These are phyloP conservation scores for Chironomus riparius DNA, from an alignment of 2,888 invertebrate species.

Conservation along the genomic window DNA sequence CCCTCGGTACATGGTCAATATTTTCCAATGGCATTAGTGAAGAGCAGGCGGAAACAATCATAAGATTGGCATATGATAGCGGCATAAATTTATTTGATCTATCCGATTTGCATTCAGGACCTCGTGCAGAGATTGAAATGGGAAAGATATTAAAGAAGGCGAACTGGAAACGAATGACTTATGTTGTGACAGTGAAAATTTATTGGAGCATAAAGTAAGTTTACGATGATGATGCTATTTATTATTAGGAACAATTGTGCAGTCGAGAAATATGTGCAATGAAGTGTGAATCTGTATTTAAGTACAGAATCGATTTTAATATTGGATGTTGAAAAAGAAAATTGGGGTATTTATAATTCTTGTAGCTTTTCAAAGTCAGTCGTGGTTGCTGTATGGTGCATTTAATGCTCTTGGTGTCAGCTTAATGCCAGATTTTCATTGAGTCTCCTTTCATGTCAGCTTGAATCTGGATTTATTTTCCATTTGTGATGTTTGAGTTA, in stretches of 20 bases:
- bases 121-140: slow-evolving; percentile 71
- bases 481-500: no score
- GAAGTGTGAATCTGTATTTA: background rate
- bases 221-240: background rate
- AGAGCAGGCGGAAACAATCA: slow-evolving; percentile 82
- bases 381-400: no score
- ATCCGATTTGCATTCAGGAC: slow-evolving; percentile 75
- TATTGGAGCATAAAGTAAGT: slow-evolving; percentile 81
- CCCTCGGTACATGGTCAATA: slow-evolving; percentile 88
- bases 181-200: slow-evolving; percentile 87
- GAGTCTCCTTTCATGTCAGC: no score
- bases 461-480: no score
- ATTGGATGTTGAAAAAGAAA: background rate
- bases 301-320: background rate
- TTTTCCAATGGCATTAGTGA: slow-evolving; percentile 68
- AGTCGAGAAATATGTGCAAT: background rate
- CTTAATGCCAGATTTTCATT: no score
- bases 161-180: slow-evolving; percentile 78
- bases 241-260: background rate
- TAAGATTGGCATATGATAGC: slow-evolving; percentile 86
- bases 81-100: slow-evolving; percentile 95
- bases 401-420: no score
- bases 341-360: no score
- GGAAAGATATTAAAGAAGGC: slow-evolving; percentile 85
- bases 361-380: no score